Base-by-base conservation (phyloP, 2,888 invertebrate species). In the Chrysodeixis includens region DNA sequence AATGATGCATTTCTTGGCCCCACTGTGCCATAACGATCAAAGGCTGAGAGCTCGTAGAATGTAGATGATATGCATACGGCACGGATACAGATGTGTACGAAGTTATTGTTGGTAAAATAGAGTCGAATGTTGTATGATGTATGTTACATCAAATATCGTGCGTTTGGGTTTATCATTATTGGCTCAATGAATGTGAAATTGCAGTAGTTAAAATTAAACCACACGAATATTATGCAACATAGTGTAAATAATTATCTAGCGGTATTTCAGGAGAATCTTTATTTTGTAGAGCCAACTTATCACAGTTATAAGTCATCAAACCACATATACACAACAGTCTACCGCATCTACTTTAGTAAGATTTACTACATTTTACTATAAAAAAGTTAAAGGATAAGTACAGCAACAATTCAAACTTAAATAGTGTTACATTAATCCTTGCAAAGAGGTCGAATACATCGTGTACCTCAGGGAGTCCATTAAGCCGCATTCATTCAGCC, bases 1-100 rank as follows among this genome's bases (percentile, higher is more conserved):
- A 69, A 77, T 74, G 78, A 69, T 66, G 80, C 69, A 66, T 76
- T 70, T 73, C 73, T 61, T 69, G 53, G 20, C 22, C 30, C 46
- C 44, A 62, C 56, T 52, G 14, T 22, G 51, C 44, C 26, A 64
- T 72, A 72, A 64, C 71, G 60, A 65, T 58, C 72, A 75, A 58
- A 61, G 52, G 56, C 71, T 32, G 52, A 49, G 8, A 18, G 60
- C 26, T 5, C 12, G 14, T 14, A 12, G 51, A 55, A 26, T 26
- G 14, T 14, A 6, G 51, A 55, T 51, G 22, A 60, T 75, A 58
- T 75, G 32, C 57, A 64, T 58, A 61, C 46, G n/a, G 4, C 18
- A 22, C 18, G 12, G 26, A 55, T 26, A 7, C 16, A n/a, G 1
- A 20, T 26, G 5, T 10, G 16, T 12, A 16, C 10, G n/a, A 30